Percentiles rank a stretch among this genome's conserved stretches.
Evolutionary conservation across 1,140 invertebrate species (phyloP).

Genomic region (Philaenus spumarius): DNA sequence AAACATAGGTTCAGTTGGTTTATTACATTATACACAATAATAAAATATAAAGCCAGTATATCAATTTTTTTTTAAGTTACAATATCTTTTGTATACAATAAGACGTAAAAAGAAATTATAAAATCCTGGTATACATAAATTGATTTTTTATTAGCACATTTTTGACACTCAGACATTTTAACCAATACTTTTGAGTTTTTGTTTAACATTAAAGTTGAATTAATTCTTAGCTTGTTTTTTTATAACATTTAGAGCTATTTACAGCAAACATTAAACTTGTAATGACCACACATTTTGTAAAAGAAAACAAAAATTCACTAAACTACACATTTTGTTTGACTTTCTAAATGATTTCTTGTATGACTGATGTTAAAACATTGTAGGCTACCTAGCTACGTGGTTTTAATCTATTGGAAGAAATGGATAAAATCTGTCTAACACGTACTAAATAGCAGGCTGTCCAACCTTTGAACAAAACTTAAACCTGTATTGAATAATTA

Average conservation of each 20-base stretch:
- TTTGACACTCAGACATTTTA: no score
- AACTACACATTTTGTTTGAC: constrained; percentile 6
- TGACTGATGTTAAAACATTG: no score
- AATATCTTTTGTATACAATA: constrained; percentile 9
- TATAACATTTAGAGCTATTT: constrained; percentile 11
- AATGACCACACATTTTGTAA: constrained; percentile 6
- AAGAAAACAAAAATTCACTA: not conserved
- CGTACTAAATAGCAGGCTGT: no score
- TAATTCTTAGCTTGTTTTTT: no score
- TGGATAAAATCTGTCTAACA: not conserved
- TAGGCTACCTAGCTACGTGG: no score
- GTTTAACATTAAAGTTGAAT: no score
- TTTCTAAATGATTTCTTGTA: not conserved
- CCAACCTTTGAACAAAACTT: no score
- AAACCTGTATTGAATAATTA: no score
- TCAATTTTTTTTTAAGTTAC: constrained; percentile 12
- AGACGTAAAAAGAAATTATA: not conserved
- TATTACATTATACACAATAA: constrained; percentile 16
- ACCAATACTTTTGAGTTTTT: no score
- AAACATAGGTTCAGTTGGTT: constrained; percentile 7
- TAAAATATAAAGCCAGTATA: constrained; percentile 18
- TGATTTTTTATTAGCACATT: no score
- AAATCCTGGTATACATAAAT: no score
- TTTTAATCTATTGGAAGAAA: constrained; percentile 10
- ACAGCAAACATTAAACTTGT: constrained; percentile 4